A percentile compares a stretch with the other conserved stretches of the same genome.
phyloP scores from a whole-genome alignment of 2,888 invertebrate genomes.

The Tridacna crocea region DNA sequence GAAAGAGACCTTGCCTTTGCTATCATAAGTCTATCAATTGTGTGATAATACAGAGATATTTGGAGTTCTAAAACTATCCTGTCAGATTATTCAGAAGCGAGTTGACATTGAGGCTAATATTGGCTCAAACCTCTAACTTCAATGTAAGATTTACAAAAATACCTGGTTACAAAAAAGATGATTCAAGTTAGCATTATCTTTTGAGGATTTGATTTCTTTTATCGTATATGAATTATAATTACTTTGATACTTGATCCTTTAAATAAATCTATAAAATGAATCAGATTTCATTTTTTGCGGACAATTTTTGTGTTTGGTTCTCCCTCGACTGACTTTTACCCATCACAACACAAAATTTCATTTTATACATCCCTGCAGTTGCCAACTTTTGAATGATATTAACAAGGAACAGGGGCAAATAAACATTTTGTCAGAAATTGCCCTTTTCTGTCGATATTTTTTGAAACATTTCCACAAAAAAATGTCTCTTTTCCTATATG shows the following conservation, averaged over 20 bases:
- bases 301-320: too few relatives aligned
- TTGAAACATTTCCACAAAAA: too few relatives aligned
- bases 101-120: neutral
- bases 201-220: conserved; percentile 21
- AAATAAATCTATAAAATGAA: conserved; percentile 34
- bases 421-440: neutral
- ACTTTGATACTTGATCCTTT: conserved; percentile 42
- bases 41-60: too few relatives aligned
- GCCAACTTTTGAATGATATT: too few relatives aligned
- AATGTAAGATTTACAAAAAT: neutral
- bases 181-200: conserved; percentile 4
- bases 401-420: neutral
- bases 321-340: too few relatives aligned
- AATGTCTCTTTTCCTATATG: too few relatives aligned
- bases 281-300: conserved; percentile 37
- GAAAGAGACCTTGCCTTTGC: too few relatives aligned
- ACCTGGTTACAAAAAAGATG: neutral
- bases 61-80: too few relatives aligned
- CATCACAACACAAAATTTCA: too few relatives aligned
- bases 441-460: too few relatives aligned
- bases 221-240: conserved; percentile 32
- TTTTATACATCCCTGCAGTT: too few relatives aligned
- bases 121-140: neutral
- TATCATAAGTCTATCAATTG: too few relatives aligned
- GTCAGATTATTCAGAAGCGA: neutral